Evolutionary conservation across 1,140 invertebrate genomes (phyloP), one percentile per base, ranked within the genome.

Genomic region (Drosophila teissieri): DNA sequence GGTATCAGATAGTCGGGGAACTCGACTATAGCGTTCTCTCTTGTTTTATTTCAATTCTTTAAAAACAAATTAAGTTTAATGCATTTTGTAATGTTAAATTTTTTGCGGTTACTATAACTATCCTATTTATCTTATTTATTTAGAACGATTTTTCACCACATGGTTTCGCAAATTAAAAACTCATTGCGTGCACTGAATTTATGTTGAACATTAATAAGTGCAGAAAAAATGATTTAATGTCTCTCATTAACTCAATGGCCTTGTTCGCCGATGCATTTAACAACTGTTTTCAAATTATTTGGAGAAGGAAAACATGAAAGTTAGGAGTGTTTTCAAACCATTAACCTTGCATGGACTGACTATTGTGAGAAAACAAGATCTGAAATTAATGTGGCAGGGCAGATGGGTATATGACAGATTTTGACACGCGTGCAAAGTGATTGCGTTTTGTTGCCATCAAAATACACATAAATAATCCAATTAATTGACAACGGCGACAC

Each of bases 401-500:
- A 34, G 44, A 40, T 22, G 14, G 2, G 2, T 52, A 36, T 42
- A 36, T 42, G 36, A 42, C 44, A 42, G 36, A 34, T 40, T 78
- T 57, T 70, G 48, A 55, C 51, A 74, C 64, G 75, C 57, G 61
- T 45, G 68, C 46, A 56, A 75, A 76, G 55, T 53, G 44, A 70
- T 72, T 72, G 52, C 56, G 65, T 80, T 80, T 85, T 84, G 77
- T 84, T 85, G 46, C 73, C 73, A 48, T 61, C 60, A 63, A 85
- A 77, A 80, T 81, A 73, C 72, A 86, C 82, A 85, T 85, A 85
- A 72, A 88, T 85, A 88, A 85, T 85, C 74, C 83, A 85, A 85
- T 88, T 85, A 85, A 85, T 88, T 80, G 68, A 68, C 82, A 85
- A 78, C 78, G 76, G 72, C 74, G 65, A 82, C 78, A 76, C 56